Conservation (phyloP, 2,113 vertebrate species). For the Plecotus auritus region DNA sequence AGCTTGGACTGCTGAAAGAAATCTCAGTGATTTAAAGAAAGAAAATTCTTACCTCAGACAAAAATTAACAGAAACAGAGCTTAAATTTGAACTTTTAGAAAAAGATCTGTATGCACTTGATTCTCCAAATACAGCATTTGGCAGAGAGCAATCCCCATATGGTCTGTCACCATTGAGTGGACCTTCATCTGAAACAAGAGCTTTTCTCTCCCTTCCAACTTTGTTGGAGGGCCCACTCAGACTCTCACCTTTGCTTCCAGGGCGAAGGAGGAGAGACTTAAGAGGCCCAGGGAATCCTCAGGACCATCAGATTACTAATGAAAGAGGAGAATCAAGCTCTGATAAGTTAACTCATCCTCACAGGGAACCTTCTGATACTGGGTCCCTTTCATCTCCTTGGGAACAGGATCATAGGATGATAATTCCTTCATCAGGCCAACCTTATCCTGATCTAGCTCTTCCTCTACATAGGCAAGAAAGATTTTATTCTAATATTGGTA, state of each 20-base stretch:
- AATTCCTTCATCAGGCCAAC: constrained; percentile 79
- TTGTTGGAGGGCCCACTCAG: constrained; percentile 93
- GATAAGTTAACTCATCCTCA: constrained; percentile 82
- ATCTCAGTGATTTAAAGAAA: background rate
- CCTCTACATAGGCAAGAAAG: constrained; percentile 86
- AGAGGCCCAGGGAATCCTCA: constrained; percentile 80
- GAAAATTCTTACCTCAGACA: background rate
- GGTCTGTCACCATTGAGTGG: constrained; percentile 91
- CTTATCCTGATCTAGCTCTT: constrained; percentile 83
- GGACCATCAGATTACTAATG: constrained; percentile 78
- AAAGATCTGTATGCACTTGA: background rate
- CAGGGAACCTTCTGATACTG: constrained; percentile 91
- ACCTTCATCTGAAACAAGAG: constrained; percentile 92
- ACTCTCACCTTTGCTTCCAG: constrained; percentile 92
- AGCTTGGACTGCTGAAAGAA: background rate
- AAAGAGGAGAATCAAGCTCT: constrained; percentile 57
- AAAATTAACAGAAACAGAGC: background rate
- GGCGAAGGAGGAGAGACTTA: constrained; percentile 87
- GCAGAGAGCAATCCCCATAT: constrained; percentile 90
- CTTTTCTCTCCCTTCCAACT: constrained; percentile 94
- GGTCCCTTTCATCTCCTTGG: constrained; percentile 94
- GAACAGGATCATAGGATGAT: constrained; percentile 89
- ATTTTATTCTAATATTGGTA: constrained; percentile 82
- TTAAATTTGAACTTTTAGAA: background rate
- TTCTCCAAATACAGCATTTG: background rate